These are phyloP conservation scores for Julus scanicus DNA, from an alignment of 2,888 invertebrate genomes.

Conservation along the genomic window DNA sequence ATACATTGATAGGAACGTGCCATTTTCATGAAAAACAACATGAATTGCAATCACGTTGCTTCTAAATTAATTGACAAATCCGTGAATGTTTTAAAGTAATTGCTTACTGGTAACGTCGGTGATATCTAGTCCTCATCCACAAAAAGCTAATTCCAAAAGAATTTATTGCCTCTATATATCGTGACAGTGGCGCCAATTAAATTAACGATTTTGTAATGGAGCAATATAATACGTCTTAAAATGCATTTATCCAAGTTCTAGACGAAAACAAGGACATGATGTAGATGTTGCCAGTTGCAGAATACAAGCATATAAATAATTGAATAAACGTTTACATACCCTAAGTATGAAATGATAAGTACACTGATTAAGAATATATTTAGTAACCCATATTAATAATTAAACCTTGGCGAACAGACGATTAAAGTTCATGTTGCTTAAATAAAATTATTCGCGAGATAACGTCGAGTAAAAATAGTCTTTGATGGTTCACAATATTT, in stretches of 20 bases:
- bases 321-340: not conserved
- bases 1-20: too few species aligned
- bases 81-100: constrained; percentile 17
- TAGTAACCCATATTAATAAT: too few species aligned
- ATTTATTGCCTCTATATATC: constrained; percentile 21
- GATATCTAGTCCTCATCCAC: not conserved
- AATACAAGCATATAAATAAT: not conserved
- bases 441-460: not conserved
- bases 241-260: not conserved
- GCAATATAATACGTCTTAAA: not conserved
- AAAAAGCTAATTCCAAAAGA: not conserved
- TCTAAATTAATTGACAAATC: not conserved
- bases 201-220: not conserved
- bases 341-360: not conserved
- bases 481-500: not conserved
- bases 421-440: not conserved
- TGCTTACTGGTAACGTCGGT: not conserved
- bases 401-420: not conserved
- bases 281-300: not conserved
- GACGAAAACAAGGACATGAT: not conserved
- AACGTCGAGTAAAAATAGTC: not conserved
- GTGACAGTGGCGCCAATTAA: constrained; percentile 42
- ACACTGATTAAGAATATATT: too few species aligned
- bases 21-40: too few species aligned
- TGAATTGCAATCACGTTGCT: too few species aligned